Evolutionary conservation across 2,113 vertebrate species (phyloP), one percentile per base, ranked within the genome.

Genomic region (Centrocercus urophasianus): DNA sequence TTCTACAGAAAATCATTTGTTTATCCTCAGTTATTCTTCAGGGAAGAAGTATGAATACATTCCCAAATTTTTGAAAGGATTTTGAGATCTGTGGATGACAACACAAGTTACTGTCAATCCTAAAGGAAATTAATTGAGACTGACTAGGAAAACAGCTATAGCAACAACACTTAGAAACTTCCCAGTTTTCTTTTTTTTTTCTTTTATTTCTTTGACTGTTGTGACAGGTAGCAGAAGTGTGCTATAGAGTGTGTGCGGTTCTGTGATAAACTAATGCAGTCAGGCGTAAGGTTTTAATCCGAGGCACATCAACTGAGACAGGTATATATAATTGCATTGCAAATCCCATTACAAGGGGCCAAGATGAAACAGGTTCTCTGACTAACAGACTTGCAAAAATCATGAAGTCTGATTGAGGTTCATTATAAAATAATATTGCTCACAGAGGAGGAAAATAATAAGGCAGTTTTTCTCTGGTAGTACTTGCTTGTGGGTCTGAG

Each of bases 311-410:
- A 91, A 3, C 75, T 88, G 81, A 91, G 86, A 95, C 50, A 0
- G 61, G 21, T 13, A 88, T 56, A 54, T 83, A 91, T 97, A 96
- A 97, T 95, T 94, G 84, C 93, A 89, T 85, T 91, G 92, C 79
- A 96, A 96, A 94, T 94, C 93, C 92, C 71, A 93, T 96, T 97
- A 94, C 76, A 77, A 67, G 77, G 74, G 84, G 77, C 77, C 93
- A 94, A 93, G 94, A 89, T 87, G 81, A 93, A 92, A 75, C 69
- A 89, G 38, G 69, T 76, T 92, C 57, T 88, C 77, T 79, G 90
- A 78, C 72, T 96, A 96, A 97, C 88, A 94, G 89, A 91, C 94
- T 96, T 88, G 92, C 89, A 90, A 88, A 92, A 95, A 94, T 88
- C 82, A 75, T 90, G 70, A 87, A 86, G 61, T 82, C 80, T 90